Conservation (phyloP, 2,113 vertebrate species). For the Bungarus multicinctus region DNA sequence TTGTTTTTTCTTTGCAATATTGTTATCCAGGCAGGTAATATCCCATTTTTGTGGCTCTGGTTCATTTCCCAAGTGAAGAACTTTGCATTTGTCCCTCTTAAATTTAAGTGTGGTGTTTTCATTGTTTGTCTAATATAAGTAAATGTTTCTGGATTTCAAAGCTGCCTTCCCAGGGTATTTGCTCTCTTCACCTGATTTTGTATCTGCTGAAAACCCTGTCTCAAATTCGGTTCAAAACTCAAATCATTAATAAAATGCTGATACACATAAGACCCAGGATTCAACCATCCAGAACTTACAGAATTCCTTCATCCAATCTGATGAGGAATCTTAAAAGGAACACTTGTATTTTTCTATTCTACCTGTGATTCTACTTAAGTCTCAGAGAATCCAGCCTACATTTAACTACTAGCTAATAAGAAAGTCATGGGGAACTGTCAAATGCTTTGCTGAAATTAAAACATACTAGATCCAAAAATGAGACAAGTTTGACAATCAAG, state of each 20-base stretch:
- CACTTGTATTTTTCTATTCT: not conserved
- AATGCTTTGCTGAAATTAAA: not conserved
- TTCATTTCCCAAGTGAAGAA: not conserved
- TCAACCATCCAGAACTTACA: not conserved
- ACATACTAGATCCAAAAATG: not conserved
- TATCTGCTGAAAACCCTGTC: not conserved
- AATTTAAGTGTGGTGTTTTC: not conserved
- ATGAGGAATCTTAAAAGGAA: not conserved
- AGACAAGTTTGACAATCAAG: not conserved
- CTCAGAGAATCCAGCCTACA: not conserved
- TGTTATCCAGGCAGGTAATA: not conserved
- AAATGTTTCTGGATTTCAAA: not conserved
- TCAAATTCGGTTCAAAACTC: not conserved
- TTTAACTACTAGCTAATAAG: not conserved
- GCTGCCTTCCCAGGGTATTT: not conserved
- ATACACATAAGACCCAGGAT: not conserved
- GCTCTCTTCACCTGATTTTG: not conserved
- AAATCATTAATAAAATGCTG: not conserved
- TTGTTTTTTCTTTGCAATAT: not conserved
- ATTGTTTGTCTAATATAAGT: not conserved
- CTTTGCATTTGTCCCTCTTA: not conserved
- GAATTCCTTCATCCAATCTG: not conserved
- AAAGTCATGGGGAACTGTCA: not conserved
- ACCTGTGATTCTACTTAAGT: not conserved
- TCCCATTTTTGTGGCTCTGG: not conserved